These are phyloP conservation scores for Plecturocebus donacophilus DNA, from an alignment of 2,113 vertebrate species.

Conservation along the genomic window DNA sequence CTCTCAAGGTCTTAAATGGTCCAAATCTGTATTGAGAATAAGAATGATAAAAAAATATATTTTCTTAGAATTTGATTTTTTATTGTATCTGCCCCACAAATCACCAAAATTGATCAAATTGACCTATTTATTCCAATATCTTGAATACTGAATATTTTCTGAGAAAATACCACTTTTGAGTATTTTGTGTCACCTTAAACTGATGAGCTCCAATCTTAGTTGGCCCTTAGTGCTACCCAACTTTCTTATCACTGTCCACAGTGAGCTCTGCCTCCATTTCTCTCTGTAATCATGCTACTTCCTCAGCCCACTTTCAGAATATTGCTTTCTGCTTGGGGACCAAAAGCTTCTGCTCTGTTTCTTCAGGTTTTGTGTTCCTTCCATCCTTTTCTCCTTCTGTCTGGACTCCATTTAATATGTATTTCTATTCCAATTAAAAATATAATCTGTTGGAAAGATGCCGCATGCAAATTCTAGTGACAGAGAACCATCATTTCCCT, in stretches of 20 bases:
- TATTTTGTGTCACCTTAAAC: neutral
- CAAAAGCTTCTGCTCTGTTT: neutral
- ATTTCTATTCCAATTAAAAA: constrained; percentile 5
- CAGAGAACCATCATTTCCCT: neutral
- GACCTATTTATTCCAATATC: neutral
- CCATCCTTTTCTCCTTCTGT: neutral
- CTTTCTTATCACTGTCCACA: neutral
- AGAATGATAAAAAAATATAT: neutral
- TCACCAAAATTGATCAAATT: neutral
- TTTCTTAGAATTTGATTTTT: neutral
- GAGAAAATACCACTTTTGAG: neutral
- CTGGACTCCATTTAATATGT: neutral
- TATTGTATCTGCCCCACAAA: neutral
- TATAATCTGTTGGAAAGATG: neutral
- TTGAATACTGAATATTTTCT: neutral
- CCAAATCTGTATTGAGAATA: neutral
- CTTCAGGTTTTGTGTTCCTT: neutral
- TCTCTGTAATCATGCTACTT: neutral
- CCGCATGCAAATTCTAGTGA: neutral
- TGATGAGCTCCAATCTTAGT: neutral
- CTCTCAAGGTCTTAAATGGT: neutral
- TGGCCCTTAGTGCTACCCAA: neutral
- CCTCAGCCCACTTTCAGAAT: neutral
- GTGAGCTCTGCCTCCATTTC: rapidly evolving
- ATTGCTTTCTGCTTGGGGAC: neutral